Conservation (phyloP, 2,113 vertebrate species). For the Alligator sinensis region DNA sequence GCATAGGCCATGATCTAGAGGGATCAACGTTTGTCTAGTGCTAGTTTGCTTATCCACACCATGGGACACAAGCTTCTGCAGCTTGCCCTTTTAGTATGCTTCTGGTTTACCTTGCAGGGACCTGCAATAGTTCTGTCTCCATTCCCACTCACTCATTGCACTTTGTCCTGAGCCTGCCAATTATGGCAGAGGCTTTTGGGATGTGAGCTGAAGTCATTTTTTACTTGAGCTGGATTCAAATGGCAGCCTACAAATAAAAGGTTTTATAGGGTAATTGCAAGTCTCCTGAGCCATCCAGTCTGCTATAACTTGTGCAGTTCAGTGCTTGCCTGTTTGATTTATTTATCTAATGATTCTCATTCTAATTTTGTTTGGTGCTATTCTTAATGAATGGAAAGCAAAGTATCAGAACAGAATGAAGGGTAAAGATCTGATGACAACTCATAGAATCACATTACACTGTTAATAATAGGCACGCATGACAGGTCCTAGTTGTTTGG, state of each 20-base stretch:
- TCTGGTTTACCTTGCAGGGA: background rate
- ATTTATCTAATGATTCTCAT: slow-evolving; percentile 65
- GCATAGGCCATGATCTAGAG: too few relatives aligned
- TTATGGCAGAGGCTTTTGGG: background rate
- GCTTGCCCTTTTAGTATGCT: background rate
- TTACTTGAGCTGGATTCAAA: background rate
- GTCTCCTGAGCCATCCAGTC: background rate
- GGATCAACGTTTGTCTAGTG: too few relatives aligned
- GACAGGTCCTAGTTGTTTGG: background rate
- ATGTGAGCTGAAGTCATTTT: background rate
- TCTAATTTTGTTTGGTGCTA: slow-evolving; percentile 68
- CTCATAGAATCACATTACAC: slow-evolving; percentile 36
- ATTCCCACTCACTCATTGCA: background rate
- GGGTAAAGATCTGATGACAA: slow-evolving; percentile 73
- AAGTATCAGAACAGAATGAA: slow-evolving; percentile 66
- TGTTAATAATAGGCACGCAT: slow-evolving; percentile 60
- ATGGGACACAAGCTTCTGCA: background rate
- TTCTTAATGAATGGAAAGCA: slow-evolving; percentile 76
- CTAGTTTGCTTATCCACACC: background rate
- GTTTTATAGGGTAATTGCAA: background rate
- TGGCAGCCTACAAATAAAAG: background rate
- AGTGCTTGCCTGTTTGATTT: slow-evolving; percentile 47
- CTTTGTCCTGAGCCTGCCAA: background rate
- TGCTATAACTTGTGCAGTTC: background rate
- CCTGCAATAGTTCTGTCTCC: background rate